A percentile compares a stretch with the other conserved stretches of the same genome.
These are phyloP conservation scores for Lepetodrilus schrolli DNA, from an alignment of 2,888 invertebrate genomes.

Conservation along the genomic window DNA sequence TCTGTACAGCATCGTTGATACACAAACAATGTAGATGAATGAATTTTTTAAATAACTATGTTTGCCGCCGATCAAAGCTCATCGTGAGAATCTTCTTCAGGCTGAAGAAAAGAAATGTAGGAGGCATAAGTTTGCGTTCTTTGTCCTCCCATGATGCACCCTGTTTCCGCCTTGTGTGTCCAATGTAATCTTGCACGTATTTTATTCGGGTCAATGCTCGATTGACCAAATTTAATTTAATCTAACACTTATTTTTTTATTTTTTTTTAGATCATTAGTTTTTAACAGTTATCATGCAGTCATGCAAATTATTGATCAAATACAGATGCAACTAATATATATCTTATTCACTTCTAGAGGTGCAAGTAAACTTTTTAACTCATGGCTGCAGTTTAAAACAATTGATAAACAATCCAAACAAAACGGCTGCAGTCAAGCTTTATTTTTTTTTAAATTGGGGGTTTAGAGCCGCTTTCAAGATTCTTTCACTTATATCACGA, in stretches of 20 bases:
- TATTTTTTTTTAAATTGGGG: no score
- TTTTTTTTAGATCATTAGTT: background rate
- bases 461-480: no score
- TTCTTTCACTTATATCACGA: no score
- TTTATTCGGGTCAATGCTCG: background rate
- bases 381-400: no score
- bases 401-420: no score
- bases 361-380: background rate
- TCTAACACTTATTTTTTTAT: background rate
- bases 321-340: background rate
- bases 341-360: slow-evolving; percentile 2
- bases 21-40: background rate
- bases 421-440: no score
- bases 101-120: background rate
- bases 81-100: background rate
- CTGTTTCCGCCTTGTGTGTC: background rate
- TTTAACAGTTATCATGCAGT: slow-evolving; percentile 14
- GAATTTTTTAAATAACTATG: slow-evolving; percentile 2
- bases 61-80: background rate
- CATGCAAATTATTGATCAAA: slow-evolving; percentile 18
- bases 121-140: background rate
- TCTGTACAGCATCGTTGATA: background rate
- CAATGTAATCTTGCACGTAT: background rate
- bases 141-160: background rate
- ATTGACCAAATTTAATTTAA: background rate